A percentile compares a stretch with the other conserved stretches of the same genome.
These are phyloP conservation scores for Marmota monax DNA, from an alignment of 2,113 vertebrate genomes.

Conservation along the genomic window DNA sequence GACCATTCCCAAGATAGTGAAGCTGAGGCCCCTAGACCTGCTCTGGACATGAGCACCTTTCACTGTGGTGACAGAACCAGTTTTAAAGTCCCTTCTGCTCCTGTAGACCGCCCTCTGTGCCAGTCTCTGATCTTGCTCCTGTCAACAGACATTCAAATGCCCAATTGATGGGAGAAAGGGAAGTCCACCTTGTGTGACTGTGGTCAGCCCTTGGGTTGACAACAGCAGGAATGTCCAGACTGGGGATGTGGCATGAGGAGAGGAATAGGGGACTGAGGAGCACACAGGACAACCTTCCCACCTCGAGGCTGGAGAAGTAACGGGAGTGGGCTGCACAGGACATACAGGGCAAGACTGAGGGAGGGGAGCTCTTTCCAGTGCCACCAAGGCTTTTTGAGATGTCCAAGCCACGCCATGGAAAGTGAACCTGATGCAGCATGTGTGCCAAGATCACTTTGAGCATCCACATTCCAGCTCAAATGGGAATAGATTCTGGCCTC, in stretches of 20 bases:
- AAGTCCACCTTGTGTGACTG: not conserved
- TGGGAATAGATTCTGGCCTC: not conserved
- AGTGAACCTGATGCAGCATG: fast-evolving
- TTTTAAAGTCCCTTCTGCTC: not conserved
- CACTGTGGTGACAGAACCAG: not conserved
- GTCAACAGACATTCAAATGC: not conserved
- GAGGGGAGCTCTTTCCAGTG: not conserved
- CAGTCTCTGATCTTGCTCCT: not conserved
- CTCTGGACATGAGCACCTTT: not conserved
- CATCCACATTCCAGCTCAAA: not conserved
- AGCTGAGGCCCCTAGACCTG: not conserved
- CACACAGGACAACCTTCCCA: not conserved
- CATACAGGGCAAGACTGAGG: not conserved
- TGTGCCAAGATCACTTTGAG: too few relatives aligned
- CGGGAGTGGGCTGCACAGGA: not conserved
- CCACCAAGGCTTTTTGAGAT: not conserved
- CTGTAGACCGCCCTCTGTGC: not conserved
- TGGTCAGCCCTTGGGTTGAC: not conserved
- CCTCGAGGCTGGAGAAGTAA: not conserved
- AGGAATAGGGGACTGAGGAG: not conserved
- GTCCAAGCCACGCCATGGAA: not conserved
- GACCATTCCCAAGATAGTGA: not conserved
- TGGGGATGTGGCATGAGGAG: not conserved
- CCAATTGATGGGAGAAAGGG: too few relatives aligned
- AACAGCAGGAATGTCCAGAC: not conserved